Evolutionary conservation across 2,113 vertebrate genomes (phyloP).

Genomic region (Butorides virescens): DNA sequence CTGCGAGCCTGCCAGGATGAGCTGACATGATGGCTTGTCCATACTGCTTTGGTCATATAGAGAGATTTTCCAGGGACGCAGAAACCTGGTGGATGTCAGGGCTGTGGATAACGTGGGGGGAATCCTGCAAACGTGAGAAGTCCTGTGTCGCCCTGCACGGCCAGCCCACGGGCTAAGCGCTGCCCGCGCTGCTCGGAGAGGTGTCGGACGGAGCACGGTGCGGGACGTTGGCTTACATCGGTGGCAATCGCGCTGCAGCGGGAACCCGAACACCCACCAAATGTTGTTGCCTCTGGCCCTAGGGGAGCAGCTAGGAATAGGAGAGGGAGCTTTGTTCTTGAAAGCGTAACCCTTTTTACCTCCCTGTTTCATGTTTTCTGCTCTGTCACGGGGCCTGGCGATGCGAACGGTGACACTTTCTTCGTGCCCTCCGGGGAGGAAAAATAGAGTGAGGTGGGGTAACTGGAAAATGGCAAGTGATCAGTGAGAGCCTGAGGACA

Average conservation of each 20-base stretch:
- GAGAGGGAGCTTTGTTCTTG: background rate
- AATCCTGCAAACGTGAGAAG: background rate
- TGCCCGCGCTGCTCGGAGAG: background rate
- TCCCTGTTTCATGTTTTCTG: background rate
- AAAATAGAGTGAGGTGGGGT: background rate
- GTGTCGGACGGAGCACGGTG: background rate
- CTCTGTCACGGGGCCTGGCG: accelerated
- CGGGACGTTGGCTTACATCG: background rate
- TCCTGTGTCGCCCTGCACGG: background rate
- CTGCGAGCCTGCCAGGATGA: background rate
- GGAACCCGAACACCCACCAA: background rate
- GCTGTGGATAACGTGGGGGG: background rate
- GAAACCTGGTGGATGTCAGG: background rate
- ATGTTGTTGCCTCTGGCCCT: background rate
- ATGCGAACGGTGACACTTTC: accelerated
- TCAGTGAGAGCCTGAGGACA: background rate
- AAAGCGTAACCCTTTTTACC: background rate
- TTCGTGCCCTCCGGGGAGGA: background rate
- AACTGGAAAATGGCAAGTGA: background rate
- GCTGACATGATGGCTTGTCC: background rate
- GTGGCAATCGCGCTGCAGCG: background rate
- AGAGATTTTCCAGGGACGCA: background rate
- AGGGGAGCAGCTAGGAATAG: background rate
- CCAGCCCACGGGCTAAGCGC: background rate
- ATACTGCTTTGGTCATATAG: background rate